Conservation (phyloP, 2,888 invertebrate genomes). For the Polyommatus iphigenia region DNA sequence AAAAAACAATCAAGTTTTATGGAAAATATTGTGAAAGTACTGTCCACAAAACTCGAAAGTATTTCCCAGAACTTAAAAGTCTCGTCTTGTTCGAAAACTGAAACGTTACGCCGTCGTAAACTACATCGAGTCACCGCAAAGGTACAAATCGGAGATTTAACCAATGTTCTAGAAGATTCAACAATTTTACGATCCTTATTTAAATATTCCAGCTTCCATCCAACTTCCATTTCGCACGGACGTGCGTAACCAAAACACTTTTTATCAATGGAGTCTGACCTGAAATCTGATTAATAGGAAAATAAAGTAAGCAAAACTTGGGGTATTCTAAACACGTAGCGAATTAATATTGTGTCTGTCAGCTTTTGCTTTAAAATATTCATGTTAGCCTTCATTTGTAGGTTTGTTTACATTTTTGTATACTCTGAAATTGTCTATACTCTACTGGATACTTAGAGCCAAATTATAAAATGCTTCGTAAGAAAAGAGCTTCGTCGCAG, state of each 20-base stretch:
- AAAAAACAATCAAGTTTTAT: no score
- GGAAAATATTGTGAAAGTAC: no score
- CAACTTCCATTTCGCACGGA: conserved; percentile 12
- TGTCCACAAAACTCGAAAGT: not conserved
- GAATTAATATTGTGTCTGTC: not conserved
- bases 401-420: not conserved
- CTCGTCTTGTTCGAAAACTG: not conserved
- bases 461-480: no score
- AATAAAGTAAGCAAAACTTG: not conserved
- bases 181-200: conserved; percentile 19
- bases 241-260: conserved; percentile 19
- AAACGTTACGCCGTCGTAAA: not conserved
- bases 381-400: not conserved
- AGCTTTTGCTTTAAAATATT: not conserved
- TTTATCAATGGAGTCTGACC: conserved; percentile 16
- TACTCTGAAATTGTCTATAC: not conserved
- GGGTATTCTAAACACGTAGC: conserved; percentile 13
- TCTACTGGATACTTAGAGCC: not conserved
- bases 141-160: conserved; percentile 2
- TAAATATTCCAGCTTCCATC: conserved; percentile 1
- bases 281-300: conserved; percentile 14
- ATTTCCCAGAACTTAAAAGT: not conserved
- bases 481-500: no score
- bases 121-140: not conserved
- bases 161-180: conserved; percentile 4